phyloP scores from a whole-genome alignment of 2,797 vertebrate species.

The Alauda arvensis region DNA sequence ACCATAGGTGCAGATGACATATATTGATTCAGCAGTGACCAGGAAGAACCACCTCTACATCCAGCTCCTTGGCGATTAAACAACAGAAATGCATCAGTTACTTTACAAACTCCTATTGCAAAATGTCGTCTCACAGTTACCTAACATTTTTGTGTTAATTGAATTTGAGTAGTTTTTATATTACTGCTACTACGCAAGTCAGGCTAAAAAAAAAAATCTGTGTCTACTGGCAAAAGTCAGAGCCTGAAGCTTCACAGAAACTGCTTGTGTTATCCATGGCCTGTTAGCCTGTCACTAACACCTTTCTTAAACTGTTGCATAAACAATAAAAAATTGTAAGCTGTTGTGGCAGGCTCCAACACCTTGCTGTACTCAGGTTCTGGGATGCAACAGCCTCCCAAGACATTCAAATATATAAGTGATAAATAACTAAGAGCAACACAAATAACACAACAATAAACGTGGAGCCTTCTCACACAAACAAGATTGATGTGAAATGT shows the following conservation, averaged over 20 bases:
- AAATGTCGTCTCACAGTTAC: neutral
- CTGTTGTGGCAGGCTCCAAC: neutral
- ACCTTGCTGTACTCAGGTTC: neutral
- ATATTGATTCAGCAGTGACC: neutral
- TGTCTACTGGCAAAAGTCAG: neutral
- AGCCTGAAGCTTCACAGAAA: neutral
- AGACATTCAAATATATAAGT: neutral
- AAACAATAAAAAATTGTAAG: neutral
- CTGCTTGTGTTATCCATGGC: neutral
- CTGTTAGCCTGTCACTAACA: neutral
- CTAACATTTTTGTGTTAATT: neutral
- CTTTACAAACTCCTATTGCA: neutral
- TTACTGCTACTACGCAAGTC: neutral
- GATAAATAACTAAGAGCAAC: neutral
- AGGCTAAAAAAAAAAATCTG: neutral
- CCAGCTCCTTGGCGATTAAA: neutral
- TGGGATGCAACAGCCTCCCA: neutral
- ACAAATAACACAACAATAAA: neutral
- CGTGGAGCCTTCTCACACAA: neutral
- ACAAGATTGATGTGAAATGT: neutral
- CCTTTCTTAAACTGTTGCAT: neutral
- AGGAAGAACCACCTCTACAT: neutral
- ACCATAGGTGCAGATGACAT: neutral
- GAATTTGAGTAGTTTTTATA: neutral
- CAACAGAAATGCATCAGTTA: neutral